Evolutionary conservation across 2,888 invertebrate genomes (phyloP).

Genomic region (Acleris literana): DNA sequence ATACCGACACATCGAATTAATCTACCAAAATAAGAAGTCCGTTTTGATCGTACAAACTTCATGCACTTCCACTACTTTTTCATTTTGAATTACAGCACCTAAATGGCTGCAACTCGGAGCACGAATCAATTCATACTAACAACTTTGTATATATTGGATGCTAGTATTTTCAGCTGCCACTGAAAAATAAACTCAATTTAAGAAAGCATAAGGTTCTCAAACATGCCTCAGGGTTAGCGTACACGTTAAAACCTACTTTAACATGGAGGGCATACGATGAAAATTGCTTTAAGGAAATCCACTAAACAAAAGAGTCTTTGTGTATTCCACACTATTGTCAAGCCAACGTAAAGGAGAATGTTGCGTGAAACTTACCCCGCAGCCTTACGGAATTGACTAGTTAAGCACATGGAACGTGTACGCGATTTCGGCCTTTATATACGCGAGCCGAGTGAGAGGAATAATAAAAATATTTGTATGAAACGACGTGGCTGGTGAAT

Average conservation of each 20-base stretch:
- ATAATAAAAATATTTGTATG: conserved; percentile 59
- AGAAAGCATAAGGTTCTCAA: too few species aligned
- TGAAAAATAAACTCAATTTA: too few species aligned
- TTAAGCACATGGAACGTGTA: conserved; percentile 42
- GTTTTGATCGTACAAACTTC: too few species aligned
- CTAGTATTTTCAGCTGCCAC: too few species aligned
- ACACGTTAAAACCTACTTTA: conserved; percentile 14
- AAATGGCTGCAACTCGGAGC: too few species aligned
- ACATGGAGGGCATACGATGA: conserved; percentile 7
- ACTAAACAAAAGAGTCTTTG: conserved; percentile 55
- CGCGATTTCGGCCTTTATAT: conserved; percentile 51
- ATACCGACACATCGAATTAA: too few species aligned
- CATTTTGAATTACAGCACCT: too few species aligned
- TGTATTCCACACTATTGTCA: conserved; percentile 53
- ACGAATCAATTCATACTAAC: too few species aligned
- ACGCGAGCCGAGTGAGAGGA: conserved; percentile 48
- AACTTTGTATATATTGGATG: too few species aligned
- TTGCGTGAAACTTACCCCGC: conserved; percentile 43
- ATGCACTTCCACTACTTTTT: too few species aligned
- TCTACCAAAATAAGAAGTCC: too few species aligned
- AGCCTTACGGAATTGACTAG: conserved; percentile 40
- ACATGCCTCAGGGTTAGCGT: too few species aligned
- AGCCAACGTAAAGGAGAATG: conserved; percentile 48
- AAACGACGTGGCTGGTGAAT: conserved; percentile 53
- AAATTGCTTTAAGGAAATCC: conserved; percentile 35